These are phyloP conservation scores for Triplophysa dalaica DNA, from an alignment of 2,113 vertebrate genomes.

Conservation along the genomic window DNA sequence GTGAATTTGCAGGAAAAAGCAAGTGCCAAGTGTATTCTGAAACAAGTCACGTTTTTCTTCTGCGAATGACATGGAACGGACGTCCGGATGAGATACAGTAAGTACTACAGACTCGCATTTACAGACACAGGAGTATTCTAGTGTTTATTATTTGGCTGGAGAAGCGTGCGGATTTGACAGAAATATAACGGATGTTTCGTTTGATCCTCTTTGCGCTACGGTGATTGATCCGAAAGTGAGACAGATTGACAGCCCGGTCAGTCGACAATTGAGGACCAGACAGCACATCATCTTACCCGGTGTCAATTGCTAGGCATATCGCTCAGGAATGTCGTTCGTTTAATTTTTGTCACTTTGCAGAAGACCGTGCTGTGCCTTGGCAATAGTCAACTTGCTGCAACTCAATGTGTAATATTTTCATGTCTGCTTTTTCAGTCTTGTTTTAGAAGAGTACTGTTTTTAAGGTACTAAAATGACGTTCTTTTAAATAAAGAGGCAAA, in stretches of 20 bases:
- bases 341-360: neutral
- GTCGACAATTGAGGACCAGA: neutral
- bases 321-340: neutral
- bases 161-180: neutral
- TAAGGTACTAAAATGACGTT: neutral
- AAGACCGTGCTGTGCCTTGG: neutral
- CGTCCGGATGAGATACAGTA: constrained; percentile 51
- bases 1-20: neutral
- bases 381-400: constrained; percentile 15
- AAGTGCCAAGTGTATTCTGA: constrained; percentile 18
- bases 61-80: constrained; percentile 40
- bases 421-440: neutral
- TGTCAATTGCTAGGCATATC: neutral
- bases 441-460: neutral
- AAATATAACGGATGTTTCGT: neutral
- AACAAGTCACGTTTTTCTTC: constrained; percentile 42
- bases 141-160: neutral
- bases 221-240: constrained; percentile 35
- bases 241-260: constrained; percentile 30
- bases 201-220: constrained; percentile 32
- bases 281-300: neutral
- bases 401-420: neutral
- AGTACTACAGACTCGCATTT: constrained; percentile 47
- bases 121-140: constrained; percentile 37
- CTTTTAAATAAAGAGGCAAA: neutral